phyloP scores from a whole-genome alignment of 2,797 vertebrate genomes.

The Linurgus olivaceus region DNA sequence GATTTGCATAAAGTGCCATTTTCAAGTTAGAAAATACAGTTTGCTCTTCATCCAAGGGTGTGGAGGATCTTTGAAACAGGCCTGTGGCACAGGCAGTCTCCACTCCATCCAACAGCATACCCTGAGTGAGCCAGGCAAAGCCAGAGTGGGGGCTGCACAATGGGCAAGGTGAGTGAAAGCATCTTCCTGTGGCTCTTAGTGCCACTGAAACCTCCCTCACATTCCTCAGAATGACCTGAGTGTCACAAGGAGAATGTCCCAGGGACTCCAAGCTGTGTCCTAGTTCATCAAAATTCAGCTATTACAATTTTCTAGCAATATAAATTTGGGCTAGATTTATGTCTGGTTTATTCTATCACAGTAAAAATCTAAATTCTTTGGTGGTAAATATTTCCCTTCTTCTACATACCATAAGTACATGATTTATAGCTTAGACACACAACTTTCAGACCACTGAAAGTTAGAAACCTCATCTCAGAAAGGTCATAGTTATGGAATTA shows the following conservation, averaged over 20 bases:
- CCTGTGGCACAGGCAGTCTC: not conserved
- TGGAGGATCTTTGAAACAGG: not conserved
- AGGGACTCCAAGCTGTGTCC: not conserved
- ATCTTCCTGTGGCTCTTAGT: not conserved
- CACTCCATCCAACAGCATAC: fast-evolving
- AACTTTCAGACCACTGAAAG: not conserved
- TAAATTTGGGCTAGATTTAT: not conserved
- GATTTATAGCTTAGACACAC: not conserved
- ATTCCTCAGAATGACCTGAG: not conserved
- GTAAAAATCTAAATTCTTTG: not conserved
- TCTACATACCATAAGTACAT: not conserved
- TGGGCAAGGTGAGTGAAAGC: not conserved
- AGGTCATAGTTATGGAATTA: not conserved
- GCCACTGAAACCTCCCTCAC: not conserved
- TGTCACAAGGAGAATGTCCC: not conserved
- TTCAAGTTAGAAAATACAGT: not conserved
- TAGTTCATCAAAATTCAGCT: not conserved
- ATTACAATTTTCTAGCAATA: not conserved
- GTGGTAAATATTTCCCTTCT: not conserved
- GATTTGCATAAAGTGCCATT: not conserved
- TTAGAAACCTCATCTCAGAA: not conserved
- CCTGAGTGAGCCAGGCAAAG: not conserved
- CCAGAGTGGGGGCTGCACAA: fast-evolving
- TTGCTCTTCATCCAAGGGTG: not conserved
- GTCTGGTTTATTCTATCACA: not conserved